Percentiles rank a stretch among this genome's conserved stretches.
phyloP scores from a whole-genome alignment of 37 sponge, comb jelly and placozoan species.

The Oopsacas minuta region DNA sequence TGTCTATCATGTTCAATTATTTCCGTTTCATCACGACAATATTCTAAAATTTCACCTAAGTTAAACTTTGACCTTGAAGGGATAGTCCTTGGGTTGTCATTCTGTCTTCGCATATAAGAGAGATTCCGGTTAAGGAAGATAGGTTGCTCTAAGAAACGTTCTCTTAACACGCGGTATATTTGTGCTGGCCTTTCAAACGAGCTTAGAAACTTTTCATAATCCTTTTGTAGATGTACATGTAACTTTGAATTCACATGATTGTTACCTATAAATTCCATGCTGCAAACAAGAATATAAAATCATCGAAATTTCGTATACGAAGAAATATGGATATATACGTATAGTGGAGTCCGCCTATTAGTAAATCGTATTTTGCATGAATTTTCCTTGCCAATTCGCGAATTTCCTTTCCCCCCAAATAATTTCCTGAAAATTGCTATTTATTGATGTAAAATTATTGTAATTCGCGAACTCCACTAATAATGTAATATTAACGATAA shows the following conservation, averaged over 20 bases:
- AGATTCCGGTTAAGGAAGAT: constrained; percentile 50
- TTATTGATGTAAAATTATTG: background rate
- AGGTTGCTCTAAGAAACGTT: constrained; percentile 27
- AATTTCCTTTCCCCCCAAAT: no score
- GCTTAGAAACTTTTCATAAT: background rate
- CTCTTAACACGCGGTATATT: constrained; percentile 7
- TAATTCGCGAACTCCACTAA: background rate
- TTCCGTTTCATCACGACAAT: background rate
- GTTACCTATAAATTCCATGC: background rate
- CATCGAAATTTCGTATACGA: no score
- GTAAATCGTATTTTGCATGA: no score
- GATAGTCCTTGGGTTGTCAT: background rate
- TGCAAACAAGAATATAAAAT: no score
- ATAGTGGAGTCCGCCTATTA: no score
- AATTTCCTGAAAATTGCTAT: no score
- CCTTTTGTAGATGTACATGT: constrained; percentile 1
- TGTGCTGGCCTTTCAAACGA: constrained; percentile 2
- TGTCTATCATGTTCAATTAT: background rate
- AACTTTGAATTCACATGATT: background rate
- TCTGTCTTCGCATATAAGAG: constrained; percentile 34
- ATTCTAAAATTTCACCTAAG: constrained; percentile 1
- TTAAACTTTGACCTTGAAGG: background rate
- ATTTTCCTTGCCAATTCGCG: no score
- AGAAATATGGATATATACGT: no score
- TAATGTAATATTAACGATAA: no score